Base-by-base conservation (phyloP, 2,888 invertebrate genomes). In the Scaptomyza flava region DNA sequence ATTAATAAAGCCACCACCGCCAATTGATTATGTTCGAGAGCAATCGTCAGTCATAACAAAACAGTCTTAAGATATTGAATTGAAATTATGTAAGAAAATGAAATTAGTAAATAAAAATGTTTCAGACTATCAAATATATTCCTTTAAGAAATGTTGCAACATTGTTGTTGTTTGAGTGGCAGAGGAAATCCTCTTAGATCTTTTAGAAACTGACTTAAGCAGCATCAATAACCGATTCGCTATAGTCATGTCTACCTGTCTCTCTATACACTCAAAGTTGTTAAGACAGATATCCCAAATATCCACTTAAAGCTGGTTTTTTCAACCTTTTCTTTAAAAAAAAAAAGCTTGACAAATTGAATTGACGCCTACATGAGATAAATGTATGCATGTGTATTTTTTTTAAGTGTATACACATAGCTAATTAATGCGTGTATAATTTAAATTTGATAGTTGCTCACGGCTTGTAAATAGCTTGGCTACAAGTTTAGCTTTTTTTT, bases 1-100 rank as follows among this genome's bases (percentile, higher is more conserved):
- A 83, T 83, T 78, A 79, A 74, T 81, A 62, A 68, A 57, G 62
- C 66, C 67, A 61, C 66, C 50, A 51, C 43, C 50, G 48, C 43
- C 51, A 56, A 77, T 43, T 9, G 50, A 46, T 45, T n/a, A 7
- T 27, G 3, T 27, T 27, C 27, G 27, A 5, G 27, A 27, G 27
- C 27, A 27, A 27, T 27, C 27, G 27, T 6, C 27, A 33, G 31
- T 31, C 42, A 6, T 11, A 53, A 42, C 20, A 53, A 11, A 33
- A 48, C 42, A 23, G n/a, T 20, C 33, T 50, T 34, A 47, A 31
- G 31, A 4, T 12, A 1, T 23, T 23, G 23, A 23, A 23, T 23
- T n/a, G n/a, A 23, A 4, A 23, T 4, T 23, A 23, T 23, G 23
- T 23, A 4, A 23, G 23, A 23, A 2, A 23, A 23, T 6, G 11